Evolutionary conservation across 1,140 invertebrate genomes (phyloP), one percentile per base, ranked within the genome.

Genomic region (Hypothenemus hampei): DNA sequence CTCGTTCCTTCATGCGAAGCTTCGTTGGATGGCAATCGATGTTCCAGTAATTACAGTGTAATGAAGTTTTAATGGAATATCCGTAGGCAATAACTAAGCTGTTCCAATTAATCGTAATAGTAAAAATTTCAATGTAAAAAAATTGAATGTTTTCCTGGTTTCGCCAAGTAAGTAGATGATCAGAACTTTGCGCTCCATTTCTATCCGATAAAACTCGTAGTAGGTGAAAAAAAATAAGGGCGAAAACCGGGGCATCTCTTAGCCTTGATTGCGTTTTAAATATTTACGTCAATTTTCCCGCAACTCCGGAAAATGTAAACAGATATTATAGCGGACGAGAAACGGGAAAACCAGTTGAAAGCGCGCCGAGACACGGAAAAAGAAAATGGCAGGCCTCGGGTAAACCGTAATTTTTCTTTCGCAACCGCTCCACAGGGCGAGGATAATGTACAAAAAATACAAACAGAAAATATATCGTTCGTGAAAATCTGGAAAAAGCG

Each of bases 251-350:
- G 13, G 29, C 44, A 48, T 51, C 56, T 33, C 49, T 21, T 13
- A 41, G 22, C 51, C 51, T 35, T 59, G 57, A 59, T 59, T 59
- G 57, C 46, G 51, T 55, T 59, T 59, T 55, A 59, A 59, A 59
- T 59, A 59, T 59, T 59, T 50, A 59, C 47, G 46, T 59, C 57
- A 50, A 50, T 59, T 59, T 59, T 52, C 29, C 47, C 40, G 47
- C 47, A 49, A 49, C 47, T 33, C 35, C 21, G 53, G 45, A 48
- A 56, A 56, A 47, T 56, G 36, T 47, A 56, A 56, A 56, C 45
- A 48, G 46, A 48, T 55, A 55, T 53, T 37, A 47, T 47, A 46
- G 29, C 50, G 44, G 26, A 29, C 4, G 19, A 21, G 13, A 10
- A 31, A 31, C 20, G 15, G 49, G 24, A 31, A 20, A 44, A 39